Evolutionary conservation across 2,888 invertebrate species (phyloP), one percentile per base, ranked within the genome.

Genomic region (Cosmia trapezina): DNA sequence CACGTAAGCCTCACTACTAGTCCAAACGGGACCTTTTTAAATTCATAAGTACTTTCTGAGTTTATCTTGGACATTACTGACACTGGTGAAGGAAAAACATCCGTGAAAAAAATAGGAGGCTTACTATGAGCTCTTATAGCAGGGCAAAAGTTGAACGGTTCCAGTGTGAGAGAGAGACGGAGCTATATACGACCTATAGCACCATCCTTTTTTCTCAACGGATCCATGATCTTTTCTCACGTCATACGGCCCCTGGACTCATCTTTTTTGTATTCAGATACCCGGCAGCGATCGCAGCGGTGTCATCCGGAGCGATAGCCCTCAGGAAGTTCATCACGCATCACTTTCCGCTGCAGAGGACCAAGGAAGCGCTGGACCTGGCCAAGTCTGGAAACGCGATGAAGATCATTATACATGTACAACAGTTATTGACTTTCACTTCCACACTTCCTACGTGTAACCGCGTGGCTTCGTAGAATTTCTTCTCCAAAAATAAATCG

Each of bases 351-450:
- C 94, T 99, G 41, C 97, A 97, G 80, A 97, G 98, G 70, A 97
- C 98, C 0, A 92, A 97, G 9, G 96, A 98, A 86, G 99, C 99
- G 0, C 98, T 99, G 86, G 97, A 98, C 71, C 97, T 97, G 2
- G 97, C 98, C 0, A 97, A 97, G 83, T 97, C 97, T 51, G 98
- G 98, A 4, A 95, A 96, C 64, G 98, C 97, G 49, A 98, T 99
- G 90, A 99, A 99, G 94, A 97, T 99, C 67, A 98, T 99, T 96
- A 98, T 99, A 88, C 98, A 98, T 85, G 94, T 96, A 43, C 96
- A 96, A 75, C 60, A 90, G 14, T 87, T 81, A 81, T 63, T 43
- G 60, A 17, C 22, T 85, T 76, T 79, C 70, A 61, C 14, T 71
- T 75, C 6, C 5, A n/a, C 45, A 28, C 28, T 11, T 19, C 4